Base-by-base conservation (phyloP, 2,888 invertebrate genomes). In the Limnephilus marmoratus region DNA sequence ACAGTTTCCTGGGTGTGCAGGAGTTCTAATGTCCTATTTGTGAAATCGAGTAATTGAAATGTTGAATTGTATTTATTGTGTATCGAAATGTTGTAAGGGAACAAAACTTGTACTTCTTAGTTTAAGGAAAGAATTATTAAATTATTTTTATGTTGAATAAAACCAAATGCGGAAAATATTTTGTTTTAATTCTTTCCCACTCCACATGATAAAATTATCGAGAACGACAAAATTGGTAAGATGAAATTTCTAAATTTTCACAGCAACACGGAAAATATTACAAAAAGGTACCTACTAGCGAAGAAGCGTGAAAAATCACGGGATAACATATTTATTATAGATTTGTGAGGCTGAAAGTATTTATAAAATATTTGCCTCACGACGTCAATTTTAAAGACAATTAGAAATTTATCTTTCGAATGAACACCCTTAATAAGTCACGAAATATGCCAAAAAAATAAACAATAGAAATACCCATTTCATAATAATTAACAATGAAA, bases 61-160 rank as follows among this genome's bases (percentile, higher is more conserved):
- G 53, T 68, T 18, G 53, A 68, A 68, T 15, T 68, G 53, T 68
- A 68, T 68, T 68, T 68, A 68, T 68, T 68, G 18, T 24, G 53
- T 68, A 68, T 68, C 53, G 18, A 68, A 68, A 68, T 45, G 87
- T 87, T 90, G 90, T 83, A 90, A 88, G 93, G 92, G 91, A 92
- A 90, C 91, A 92, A 92, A 87, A 90, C 90, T 49, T 90, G 92
- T 93, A 91, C 85, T 92, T 90, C 81, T 80, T 90, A 91, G 90
- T 49, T 87, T 87, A 87, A 68, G 87, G 31, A 93, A 87, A 93
- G 93, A 93, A 89, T 92, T 93, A 93, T 93, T 93, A 93, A 93
- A 90, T 93, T 93, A 93, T 93, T 93, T 90, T 93, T 85, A 92
- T 91, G 93, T 93, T 93, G 90, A 92, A 92, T 92, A 91, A 92